Conservation (phyloP, 2,797 vertebrate genomes). For the Sebastes steindachneri region DNA sequence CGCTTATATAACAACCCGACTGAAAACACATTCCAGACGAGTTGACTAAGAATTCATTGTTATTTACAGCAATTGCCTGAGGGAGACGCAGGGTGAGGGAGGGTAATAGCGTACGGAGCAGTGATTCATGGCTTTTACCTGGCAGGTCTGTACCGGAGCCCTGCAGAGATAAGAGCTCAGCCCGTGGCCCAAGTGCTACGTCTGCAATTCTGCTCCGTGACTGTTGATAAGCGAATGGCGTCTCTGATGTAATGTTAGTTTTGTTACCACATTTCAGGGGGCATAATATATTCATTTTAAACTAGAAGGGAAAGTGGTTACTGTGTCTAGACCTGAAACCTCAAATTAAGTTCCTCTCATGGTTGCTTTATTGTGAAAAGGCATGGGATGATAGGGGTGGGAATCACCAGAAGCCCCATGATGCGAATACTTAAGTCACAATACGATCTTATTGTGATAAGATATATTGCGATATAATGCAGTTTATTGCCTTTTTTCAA, state of each 20-base stretch:
- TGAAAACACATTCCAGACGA: conserved; percentile 62
- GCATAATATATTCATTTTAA: not conserved
- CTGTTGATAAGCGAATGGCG: conserved; percentile 12
- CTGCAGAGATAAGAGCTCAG: conserved; percentile 39
- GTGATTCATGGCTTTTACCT: conserved; percentile 64
- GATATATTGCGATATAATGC: too few relatives aligned
- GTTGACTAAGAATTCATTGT: conserved; percentile 68
- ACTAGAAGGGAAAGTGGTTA: not conserved
- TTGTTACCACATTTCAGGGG: not conserved
- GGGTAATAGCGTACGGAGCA: conserved; percentile 66
- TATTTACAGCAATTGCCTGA: conserved; percentile 65
- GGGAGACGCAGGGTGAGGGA: conserved; percentile 42
- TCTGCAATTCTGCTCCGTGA: conserved; percentile 15
- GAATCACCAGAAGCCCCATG: too few relatives aligned
- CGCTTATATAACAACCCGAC: conserved; percentile 60
- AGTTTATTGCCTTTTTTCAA: too few relatives aligned
- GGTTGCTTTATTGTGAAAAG: not conserved
- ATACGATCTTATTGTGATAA: too few relatives aligned
- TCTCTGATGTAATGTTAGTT: conserved; percentile 19
- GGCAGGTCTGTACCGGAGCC: conserved; percentile 38
- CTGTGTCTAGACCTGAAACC: not conserved
- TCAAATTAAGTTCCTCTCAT: not conserved
- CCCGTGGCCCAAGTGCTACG: not conserved
- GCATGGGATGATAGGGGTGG: not conserved
- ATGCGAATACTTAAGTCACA: too few relatives aligned